A percentile compares a stretch with the other conserved stretches of the same genome.
phyloP scores from a whole-genome alignment of 2,888 invertebrate genomes.

The Sipunculus nudus region DNA sequence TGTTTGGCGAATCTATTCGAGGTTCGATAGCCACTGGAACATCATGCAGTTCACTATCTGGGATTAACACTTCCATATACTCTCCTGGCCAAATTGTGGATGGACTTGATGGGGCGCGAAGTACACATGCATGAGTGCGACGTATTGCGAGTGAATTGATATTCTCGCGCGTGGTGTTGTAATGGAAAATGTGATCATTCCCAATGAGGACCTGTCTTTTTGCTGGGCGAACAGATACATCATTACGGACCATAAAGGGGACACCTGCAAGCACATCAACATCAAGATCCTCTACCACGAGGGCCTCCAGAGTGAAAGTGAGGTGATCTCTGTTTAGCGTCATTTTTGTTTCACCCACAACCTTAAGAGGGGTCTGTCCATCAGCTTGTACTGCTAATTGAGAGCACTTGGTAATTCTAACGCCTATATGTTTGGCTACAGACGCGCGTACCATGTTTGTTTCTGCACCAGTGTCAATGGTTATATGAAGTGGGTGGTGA shows the following conservation, averaged over 20 bases:
- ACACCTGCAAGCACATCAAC: conserved; percentile 33
- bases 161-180: too few relatives aligned
- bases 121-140: neutral
- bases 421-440: conserved; percentile 24
- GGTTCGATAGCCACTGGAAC: neutral
- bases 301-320: too few relatives aligned
- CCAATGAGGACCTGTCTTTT: conserved; percentile 19
- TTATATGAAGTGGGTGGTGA: conserved; percentile 25
- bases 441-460: conserved; percentile 32
- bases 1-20: neutral
- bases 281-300: conserved; percentile 34
- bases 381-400: conserved; percentile 36
- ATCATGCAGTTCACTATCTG: neutral
- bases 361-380: conserved; percentile 16
- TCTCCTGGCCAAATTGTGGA: neutral
- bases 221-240: conserved; percentile 32
- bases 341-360: too few relatives aligned
- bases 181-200: too few relatives aligned
- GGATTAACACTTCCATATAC: neutral
- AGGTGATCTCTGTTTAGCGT: too few relatives aligned
- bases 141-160: too few relatives aligned
- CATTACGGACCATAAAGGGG: conserved; percentile 40
- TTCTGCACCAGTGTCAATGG: conserved; percentile 33
- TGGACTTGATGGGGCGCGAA: neutral
- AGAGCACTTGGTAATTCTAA: conserved; percentile 17